These are phyloP conservation scores for Spea hammondii DNA, from an alignment of 2,797 vertebrate species.

Conservation along the genomic window DNA sequence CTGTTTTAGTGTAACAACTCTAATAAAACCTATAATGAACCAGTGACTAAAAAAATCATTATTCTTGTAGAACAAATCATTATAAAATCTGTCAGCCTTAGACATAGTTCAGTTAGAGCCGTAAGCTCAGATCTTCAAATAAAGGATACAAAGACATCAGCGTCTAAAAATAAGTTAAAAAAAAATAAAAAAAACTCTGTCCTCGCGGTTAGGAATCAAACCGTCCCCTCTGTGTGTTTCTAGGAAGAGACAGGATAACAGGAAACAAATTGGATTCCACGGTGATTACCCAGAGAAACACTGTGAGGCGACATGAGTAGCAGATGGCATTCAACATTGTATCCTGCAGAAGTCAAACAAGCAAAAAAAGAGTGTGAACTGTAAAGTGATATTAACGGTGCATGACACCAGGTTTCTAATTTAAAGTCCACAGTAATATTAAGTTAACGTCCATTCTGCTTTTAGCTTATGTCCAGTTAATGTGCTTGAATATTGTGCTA, in stretches of 20 bases:
- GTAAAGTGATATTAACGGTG: constrained; percentile 1
- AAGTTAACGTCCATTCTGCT: not conserved
- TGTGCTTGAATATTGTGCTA: too few relatives aligned
- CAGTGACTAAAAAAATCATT: too few relatives aligned
- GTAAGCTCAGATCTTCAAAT: not conserved
- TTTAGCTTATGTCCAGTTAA: not conserved
- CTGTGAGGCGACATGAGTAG: constrained; percentile 57
- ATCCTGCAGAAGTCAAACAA: constrained; percentile 44
- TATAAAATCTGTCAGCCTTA: not conserved
- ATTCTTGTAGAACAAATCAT: too few relatives aligned
- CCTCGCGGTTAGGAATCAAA: constrained; percentile 45
- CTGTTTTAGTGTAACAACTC: too few relatives aligned
- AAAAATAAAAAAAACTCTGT: not conserved
- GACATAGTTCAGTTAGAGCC: not conserved
- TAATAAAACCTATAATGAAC: too few relatives aligned
- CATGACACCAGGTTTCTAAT: constrained; percentile 6
- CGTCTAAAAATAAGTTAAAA: not conserved
- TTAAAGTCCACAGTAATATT: not conserved
- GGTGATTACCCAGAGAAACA: constrained; percentile 58
- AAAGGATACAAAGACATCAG: constrained; percentile 14
- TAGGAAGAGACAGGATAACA: constrained; percentile 61
- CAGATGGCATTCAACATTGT: constrained; percentile 59
- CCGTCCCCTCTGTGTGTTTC: constrained; percentile 53
- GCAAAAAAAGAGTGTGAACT: constrained; percentile 9
- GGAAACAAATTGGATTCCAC: constrained; percentile 62